Base-by-base conservation (phyloP, 2,113 vertebrate genomes). In the Stegastes partitus region DNA sequence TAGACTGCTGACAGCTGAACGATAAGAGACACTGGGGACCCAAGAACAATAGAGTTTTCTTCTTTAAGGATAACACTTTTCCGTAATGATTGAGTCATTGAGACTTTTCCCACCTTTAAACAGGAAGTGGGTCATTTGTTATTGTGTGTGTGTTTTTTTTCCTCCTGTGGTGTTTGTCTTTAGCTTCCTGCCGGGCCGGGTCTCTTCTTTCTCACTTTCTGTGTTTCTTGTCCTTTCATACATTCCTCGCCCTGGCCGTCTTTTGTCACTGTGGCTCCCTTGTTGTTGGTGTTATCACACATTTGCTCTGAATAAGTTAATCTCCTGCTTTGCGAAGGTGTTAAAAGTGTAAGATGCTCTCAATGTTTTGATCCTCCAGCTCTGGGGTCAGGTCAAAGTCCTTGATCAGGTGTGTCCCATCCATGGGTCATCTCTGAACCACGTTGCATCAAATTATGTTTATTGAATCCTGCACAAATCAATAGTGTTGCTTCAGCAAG, bases 101-200 rank as follows among this genome's bases (percentile, higher is more conserved):
- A 84, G 54, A 67, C 64, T 74, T 74, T 78, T 87, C 79, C 69
- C 74, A 83, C 76, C 81, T 91, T 71, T 53, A 44, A 83, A 70
- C 59, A 82, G 86, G 81, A 91, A 88, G 82, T 83, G 69, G 87
- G 82, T 87, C 85, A 83, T 61, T 84, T 84, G 42, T 86, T 55
- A 56, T 75, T 84, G 73, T 82, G 65, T 51, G 31, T 37, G 22
- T 77, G 25, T 59, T 66, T 63, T 57, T 47, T 68, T 65, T 67
- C 19, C 56, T 28, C 55, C 47, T 50, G 61, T 62, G 26, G 56
- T 81, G 62, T 87, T 85, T 89, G 84, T 88, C 51, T 34, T 77
- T 25, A 45, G 67, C 70, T 81, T 88, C 86, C 86, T 88, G 79
- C 50, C 4, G 55, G 47, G 45, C 50, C 23, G 2, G n/a, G 5